Evolutionary conservation across 2,797 vertebrate genomes (phyloP), one percentile per base, ranked within the genome.

Genomic region (Lepidocolaptes lacrymiger): DNA sequence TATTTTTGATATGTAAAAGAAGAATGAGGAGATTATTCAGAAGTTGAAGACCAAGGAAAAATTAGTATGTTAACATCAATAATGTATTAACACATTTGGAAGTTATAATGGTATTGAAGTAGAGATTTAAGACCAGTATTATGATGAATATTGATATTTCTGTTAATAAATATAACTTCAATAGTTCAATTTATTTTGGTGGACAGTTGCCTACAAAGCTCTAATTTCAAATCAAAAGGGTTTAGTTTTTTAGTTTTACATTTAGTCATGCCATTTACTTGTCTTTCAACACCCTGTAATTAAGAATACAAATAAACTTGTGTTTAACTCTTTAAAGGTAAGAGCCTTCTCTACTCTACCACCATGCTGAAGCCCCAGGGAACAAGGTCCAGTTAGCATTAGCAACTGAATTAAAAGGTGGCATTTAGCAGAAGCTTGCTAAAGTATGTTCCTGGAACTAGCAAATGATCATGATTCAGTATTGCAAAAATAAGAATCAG

Each of bases 381-480:
- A 14, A 62, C 11, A 54, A 62, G 10, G 12, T 62, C 15, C 14
- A 27, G 1, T 11, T 63, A 61, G 7, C 36, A 83, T 85, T 72
- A 88, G 10, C 10, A 61, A 2, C 7, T 3, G 0, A 75, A 85
- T 34, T 39, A 43, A 15, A 77, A 83, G 22, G 37, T 0, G 1
- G 1, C 10, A 64, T 68, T 81, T 28, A 90, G 13, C 32, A 80
- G 21, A 18, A 51, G 46, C 9, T 30, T 80, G 7, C 16, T 74
- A 36, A 13, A 91, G 13, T 6, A 28, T 23, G 5, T 30, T 77
- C 5, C 23, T 71, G 32, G 30, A 93, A 71, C 17, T 41, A 67
- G 27, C 26, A 74, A 82, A 63, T 2, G 0, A 27, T 34, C 24
- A 2, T 7, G 14, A 56, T 39, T 11, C 2, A 4, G 7, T 55